phyloP scores from a whole-genome alignment of 2,113 vertebrate genomes.

The Cheilinus undulatus region DNA sequence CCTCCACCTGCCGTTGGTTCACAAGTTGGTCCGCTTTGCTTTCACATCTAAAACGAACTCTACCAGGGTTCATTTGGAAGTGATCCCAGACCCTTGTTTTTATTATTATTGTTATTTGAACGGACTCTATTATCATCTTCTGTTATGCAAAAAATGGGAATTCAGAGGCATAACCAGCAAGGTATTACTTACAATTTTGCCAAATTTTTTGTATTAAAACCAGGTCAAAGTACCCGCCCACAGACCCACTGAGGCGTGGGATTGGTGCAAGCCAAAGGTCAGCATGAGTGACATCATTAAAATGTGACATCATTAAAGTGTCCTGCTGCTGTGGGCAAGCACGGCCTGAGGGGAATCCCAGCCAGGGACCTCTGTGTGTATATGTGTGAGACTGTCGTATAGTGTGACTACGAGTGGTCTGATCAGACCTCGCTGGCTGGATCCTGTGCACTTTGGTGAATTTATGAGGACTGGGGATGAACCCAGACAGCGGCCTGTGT shows the following conservation, averaged over 20 bases:
- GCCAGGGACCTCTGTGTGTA: slow-evolving; percentile 17
- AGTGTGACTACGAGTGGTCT: slow-evolving; percentile 64
- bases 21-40: too few species aligned
- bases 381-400: slow-evolving; percentile 4
- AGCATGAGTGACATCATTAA: slow-evolving; percentile 77
- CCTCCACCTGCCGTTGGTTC: too few species aligned
- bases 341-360: slow-evolving; percentile 60
- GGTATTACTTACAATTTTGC: neutral
- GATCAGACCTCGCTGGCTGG: slow-evolving; percentile 38
- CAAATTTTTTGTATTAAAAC: neutral
- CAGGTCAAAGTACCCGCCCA: slow-evolving; percentile 48
- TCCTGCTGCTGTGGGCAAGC: slow-evolving; percentile 64
- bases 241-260: slow-evolving; percentile 55
- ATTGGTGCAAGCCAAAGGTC: slow-evolving; percentile 78
- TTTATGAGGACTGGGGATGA: slow-evolving; percentile 55
- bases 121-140: too few species aligned
- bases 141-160: too few species aligned
- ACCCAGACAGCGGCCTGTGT: slow-evolving; percentile 40
- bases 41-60: too few species aligned
- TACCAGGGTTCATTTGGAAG: too few species aligned
- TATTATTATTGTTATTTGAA: too few species aligned
- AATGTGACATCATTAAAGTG: slow-evolving; percentile 77
- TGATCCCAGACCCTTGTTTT: too few species aligned
- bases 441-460: slow-evolving; percentile 50
- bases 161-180: neutral